These are phyloP conservation scores for Cyanoliseus patagonus DNA, from an alignment of 2,113 vertebrate species.

Conservation along the genomic window DNA sequence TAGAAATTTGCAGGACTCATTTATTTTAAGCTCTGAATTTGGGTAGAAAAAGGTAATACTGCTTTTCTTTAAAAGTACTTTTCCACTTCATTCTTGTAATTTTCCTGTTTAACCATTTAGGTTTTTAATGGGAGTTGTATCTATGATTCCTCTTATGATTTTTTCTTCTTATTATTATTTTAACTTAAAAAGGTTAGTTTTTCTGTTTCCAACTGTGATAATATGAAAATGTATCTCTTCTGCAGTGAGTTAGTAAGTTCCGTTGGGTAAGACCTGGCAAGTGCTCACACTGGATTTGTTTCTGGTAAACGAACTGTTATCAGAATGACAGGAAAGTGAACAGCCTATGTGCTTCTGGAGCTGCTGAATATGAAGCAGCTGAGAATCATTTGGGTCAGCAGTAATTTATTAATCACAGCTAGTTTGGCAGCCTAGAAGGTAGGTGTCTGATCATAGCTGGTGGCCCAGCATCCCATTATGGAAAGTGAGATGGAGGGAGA, in stretches of 20 bases:
- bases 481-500: not conserved
- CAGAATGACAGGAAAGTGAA: not conserved
- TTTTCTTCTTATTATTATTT: not conserved
- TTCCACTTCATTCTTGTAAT: not conserved
- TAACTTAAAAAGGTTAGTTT: not conserved
- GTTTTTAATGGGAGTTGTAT: not conserved
- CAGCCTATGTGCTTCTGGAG: not conserved
- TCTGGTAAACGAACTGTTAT: not conserved
- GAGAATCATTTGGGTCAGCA: not conserved
- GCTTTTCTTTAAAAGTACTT: not conserved
- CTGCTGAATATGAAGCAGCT: not conserved
- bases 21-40: not conserved
- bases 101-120: not conserved
- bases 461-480: not conserved
- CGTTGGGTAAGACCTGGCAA: not conserved
- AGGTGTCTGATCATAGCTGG: not conserved
- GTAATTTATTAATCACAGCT: not conserved
- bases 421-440: not conserved
- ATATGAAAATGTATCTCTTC: not conserved
- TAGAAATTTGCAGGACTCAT: not conserved
- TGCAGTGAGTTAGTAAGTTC: not conserved
- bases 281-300: not conserved
- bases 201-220: not conserved
- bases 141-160: not conserved
- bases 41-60: not conserved